Evolutionary conservation across 2,113 vertebrate genomes (phyloP).

Genomic region (Trogon melanurus): DNA sequence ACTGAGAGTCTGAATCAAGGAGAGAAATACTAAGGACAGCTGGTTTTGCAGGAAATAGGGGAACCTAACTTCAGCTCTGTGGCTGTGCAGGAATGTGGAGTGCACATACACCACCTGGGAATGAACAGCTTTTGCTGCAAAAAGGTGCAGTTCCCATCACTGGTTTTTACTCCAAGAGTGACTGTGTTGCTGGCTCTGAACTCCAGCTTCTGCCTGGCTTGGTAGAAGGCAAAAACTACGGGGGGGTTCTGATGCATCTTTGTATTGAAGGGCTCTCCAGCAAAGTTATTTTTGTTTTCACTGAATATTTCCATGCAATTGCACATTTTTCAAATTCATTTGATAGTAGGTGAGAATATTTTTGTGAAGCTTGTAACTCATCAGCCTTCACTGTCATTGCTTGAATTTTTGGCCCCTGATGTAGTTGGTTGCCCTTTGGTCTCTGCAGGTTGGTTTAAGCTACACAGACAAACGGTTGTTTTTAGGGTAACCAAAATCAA

Average conservation of each 20-base stretch:
- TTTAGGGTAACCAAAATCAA: background rate
- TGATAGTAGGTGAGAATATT: background rate
- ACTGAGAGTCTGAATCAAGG: background rate
- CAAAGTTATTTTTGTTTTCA: background rate
- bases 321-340: background rate
- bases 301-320: background rate
- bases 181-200: accelerated
- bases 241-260: accelerated
- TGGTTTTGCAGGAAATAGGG: background rate
- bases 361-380: background rate
- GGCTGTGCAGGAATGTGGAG: background rate
- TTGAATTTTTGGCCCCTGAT: background rate
- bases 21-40: background rate
- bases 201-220: background rate
- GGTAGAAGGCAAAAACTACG: background rate
- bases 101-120: background rate
- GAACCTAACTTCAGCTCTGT: background rate
- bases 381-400: background rate
- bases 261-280: background rate
- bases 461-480: background rate
- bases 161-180: background rate
- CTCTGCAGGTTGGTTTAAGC: background rate
- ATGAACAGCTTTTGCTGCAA: background rate
- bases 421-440: background rate
- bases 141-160: background rate